Conservation (phyloP, 2,888 invertebrate species). For the Conchocele bisecta region DNA sequence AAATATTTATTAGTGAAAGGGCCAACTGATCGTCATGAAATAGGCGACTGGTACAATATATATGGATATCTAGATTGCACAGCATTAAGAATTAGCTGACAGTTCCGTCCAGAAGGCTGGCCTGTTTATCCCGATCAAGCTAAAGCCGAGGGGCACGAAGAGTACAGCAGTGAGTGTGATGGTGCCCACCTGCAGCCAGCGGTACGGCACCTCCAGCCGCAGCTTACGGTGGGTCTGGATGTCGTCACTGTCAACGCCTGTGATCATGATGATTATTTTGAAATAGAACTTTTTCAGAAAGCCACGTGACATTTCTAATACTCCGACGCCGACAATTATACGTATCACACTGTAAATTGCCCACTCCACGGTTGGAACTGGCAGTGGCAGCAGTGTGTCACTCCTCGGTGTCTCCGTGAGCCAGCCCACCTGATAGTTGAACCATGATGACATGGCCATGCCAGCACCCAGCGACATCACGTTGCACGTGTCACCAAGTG, state of each 20-base stretch:
- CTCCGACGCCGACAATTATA: slow-evolving; percentile 90
- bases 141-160: slow-evolving; percentile 90
- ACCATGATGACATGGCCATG: slow-evolving; percentile 91
- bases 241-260: slow-evolving; percentile 88
- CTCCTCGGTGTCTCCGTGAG: slow-evolving; percentile 75
- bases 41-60: no score
- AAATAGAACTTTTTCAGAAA: slow-evolving; percentile 88
- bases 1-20: no score
- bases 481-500: slow-evolving; percentile 94
- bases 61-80: no score
- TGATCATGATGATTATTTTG: slow-evolving; percentile 88
- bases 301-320: slow-evolving; percentile 88
- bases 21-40: no score
- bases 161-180: slow-evolving; percentile 92
- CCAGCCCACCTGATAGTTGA: slow-evolving; percentile 91
- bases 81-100: no score
- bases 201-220: slow-evolving; percentile 90
- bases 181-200: slow-evolving; percentile 91
- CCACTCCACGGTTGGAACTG: slow-evolving; percentile 90
- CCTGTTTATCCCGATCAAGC: slow-evolving; percentile 89
- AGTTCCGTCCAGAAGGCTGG: no score
- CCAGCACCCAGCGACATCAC: slow-evolving; percentile 88
- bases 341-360: slow-evolving; percentile 67
- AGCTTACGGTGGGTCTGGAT: slow-evolving; percentile 84
- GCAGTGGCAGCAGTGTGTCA: slow-evolving; percentile 88